Evolutionary conservation across 2,797 vertebrate genomes (phyloP), one percentile per base, ranked within the genome.

Genomic region (Phrynocephalus forsythii): DNA sequence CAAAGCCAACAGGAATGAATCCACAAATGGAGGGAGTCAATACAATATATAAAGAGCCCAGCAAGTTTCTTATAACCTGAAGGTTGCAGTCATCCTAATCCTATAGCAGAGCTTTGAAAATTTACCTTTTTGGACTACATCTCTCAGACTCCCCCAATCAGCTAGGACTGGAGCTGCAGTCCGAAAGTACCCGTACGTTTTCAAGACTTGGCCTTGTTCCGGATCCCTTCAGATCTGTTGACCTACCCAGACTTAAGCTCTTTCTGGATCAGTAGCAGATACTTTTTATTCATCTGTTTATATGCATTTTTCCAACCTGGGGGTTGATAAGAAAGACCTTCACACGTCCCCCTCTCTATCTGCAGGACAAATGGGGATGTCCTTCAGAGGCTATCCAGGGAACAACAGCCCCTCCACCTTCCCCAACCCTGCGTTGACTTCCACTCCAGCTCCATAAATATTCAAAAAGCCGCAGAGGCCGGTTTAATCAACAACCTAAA

Each of bases 401-500:
- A 81, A 76, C 44, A 44, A 63, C 60, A 63, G 2, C 52, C 20
- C 44, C 3, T 13, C 24, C 68, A 16, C 67, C 38, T 38, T 83
- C 69, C 30, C 30, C 52, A 6, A 11, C 66, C 60, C 33, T 33
- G 15, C 38, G 9, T 56, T 20, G 20, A 6, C 28, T 72, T 73
- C 44, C 33, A 26, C 50, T 20, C 30, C 11, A 10, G 72, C 63
- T 66, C 52, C 71, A 87, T 90, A 84, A 87, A 87, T 87, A 63
- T 69, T 66, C 69, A 75, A 80, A 75, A 84, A 84, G 50, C 78
- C 8, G 56, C 79, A 67, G 38, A 73, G 79, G 52, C n/a, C 2
- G 67, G 82, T 87, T 90, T 82, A 78, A 85, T 90, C 86, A 82
- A 60, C 63, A 87, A 16, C 63, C 50, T 38, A 67, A 24, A 28